These are phyloP conservation scores for Stigmatopora argus DNA, from an alignment of 2,113 vertebrate species.

Conservation along the genomic window DNA sequence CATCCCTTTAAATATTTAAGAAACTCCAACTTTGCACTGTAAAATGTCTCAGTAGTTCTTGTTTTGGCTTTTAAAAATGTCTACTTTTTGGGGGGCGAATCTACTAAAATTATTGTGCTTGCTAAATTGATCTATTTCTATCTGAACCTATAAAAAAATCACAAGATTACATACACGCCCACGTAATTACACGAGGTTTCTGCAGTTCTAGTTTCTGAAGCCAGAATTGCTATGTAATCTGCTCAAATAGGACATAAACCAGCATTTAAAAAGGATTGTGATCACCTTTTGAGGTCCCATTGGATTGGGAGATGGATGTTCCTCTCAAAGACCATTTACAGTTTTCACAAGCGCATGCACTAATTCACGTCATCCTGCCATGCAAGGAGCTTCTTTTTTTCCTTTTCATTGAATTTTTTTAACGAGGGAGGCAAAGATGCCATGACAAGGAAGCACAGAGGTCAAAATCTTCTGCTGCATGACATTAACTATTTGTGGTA, in stretches of 20 bases:
- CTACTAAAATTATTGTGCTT: no score
- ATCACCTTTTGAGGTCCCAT: background rate
- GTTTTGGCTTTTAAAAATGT: no score
- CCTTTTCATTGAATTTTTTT: background rate
- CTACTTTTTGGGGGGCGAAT: no score
- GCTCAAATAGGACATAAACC: background rate
- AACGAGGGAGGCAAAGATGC: conserved; percentile 24
- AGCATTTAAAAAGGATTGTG: background rate
- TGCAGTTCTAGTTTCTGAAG: background rate
- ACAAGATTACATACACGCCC: no score
- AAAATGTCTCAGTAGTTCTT: no score
- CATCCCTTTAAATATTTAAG: no score
- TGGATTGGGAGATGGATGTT: background rate
- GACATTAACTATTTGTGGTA: conserved; percentile 44
- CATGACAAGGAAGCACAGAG: conserved; percentile 24
- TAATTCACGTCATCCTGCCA: conserved; percentile 40
- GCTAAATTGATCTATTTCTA: no score
- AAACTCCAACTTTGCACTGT: no score
- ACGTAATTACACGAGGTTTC: background rate
- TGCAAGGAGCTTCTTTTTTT: conserved; percentile 49
- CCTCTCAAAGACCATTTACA: conserved; percentile 15
- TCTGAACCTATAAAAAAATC: no score
- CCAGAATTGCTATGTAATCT: background rate
- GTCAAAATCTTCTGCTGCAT: conserved; percentile 31
- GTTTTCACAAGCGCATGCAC: conserved; percentile 41